phyloP scores from a whole-genome alignment of 2,888 invertebrate genomes.

The Melieria omissa region DNA sequence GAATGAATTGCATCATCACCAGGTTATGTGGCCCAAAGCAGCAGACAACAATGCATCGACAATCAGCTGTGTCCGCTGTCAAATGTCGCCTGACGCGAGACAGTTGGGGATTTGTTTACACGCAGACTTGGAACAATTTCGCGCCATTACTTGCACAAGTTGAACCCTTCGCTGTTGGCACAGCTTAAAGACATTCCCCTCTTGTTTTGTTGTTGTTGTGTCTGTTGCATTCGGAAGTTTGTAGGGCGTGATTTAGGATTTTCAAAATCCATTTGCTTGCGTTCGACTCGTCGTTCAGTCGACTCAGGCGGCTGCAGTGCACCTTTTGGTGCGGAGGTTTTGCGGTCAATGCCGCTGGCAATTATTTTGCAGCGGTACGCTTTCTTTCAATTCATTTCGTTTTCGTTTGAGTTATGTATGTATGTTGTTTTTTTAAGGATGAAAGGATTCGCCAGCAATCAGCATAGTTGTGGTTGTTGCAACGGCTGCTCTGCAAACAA shows the following conservation, averaged over 20 bases:
- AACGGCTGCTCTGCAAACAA: too few relatives aligned
- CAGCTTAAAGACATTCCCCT: not conserved
- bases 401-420: not conserved
- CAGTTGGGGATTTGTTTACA: too few relatives aligned
- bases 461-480: too few relatives aligned
- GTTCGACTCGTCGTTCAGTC: not conserved
- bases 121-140: too few relatives aligned
- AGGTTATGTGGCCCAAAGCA: too few relatives aligned
- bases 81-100: too few relatives aligned
- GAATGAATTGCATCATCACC: too few relatives aligned
- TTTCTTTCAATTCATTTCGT: not conserved
- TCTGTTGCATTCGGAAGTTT: slow-evolving; percentile 3
- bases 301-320: not conserved
- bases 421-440: not conserved
- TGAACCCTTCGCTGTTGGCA: too few relatives aligned
- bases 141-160: too few relatives aligned
- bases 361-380: not conserved
- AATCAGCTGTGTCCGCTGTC: too few relatives aligned
- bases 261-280: slow-evolving; percentile 23
- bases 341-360: slow-evolving; percentile 40
- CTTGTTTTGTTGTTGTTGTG: slow-evolving; percentile 14
- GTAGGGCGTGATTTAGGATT: slow-evolving; percentile 32
- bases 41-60: too few relatives aligned
- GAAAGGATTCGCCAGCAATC: not conserved
- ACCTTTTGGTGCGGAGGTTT: slow-evolving; percentile 21